Percentiles rank a stretch among this genome's conserved stretches.
Conservation (phyloP, 2,888 invertebrate genomes). For the Dynastes hyllus region DNA sequence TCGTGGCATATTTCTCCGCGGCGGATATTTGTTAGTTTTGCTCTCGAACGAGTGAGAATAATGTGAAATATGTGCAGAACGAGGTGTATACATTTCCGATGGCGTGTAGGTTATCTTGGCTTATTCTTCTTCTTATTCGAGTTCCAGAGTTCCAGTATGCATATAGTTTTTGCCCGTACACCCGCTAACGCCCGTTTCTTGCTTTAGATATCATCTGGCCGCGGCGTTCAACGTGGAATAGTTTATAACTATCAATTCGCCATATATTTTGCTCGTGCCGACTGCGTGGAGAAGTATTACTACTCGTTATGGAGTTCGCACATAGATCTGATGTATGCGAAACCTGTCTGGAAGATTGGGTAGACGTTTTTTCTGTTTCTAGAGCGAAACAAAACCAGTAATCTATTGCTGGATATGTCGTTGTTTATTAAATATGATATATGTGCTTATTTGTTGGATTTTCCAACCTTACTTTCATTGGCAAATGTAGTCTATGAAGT, state of each 20-base stretch:
- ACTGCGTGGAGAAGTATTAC: too few relatives aligned
- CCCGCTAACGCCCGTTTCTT: background rate
- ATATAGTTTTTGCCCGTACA: background rate
- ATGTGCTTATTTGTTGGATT: too few relatives aligned
- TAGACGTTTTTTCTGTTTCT: too few relatives aligned
- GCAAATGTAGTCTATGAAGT: too few relatives aligned
- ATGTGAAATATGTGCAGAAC: constrained; percentile 52
- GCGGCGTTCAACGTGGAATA: constrained; percentile 3
- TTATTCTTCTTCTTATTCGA: constrained; percentile 49
- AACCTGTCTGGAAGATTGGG: too few relatives aligned
- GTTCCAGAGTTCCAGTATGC: too few relatives aligned
- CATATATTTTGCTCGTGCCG: background rate
- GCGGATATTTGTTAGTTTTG: constrained; percentile 27
- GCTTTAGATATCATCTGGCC: constrained; percentile 2
- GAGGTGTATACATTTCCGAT: constrained; percentile 54
- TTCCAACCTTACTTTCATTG: too few relatives aligned
- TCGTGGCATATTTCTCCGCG: constrained; percentile 28
- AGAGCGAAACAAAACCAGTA: too few relatives aligned
- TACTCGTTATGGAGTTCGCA: too few relatives aligned
- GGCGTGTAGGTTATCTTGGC: constrained; percentile 54
- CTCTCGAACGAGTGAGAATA: constrained; percentile 17
- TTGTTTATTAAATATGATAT: too few relatives aligned
- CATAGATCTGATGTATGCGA: too few relatives aligned
- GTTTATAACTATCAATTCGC: constrained; percentile 5
- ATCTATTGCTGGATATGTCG: too few relatives aligned